phyloP scores from a whole-genome alignment of 2,888 invertebrate species.

The Synanthedon vespiformis region DNA sequence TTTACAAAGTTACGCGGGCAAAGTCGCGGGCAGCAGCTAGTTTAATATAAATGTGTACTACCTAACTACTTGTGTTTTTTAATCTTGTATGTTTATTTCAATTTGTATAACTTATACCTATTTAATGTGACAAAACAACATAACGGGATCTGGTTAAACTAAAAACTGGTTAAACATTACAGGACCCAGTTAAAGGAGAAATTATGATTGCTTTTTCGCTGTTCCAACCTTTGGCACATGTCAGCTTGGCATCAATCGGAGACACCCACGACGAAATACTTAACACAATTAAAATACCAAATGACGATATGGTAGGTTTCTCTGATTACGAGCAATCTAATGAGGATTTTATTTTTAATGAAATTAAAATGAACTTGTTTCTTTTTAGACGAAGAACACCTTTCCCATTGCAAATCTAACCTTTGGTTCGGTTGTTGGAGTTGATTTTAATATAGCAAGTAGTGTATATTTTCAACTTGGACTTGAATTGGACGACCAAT shows the following conservation, averaged over 20 bases:
- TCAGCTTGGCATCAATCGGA: constrained; percentile 41
- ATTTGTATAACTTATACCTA: too few relatives aligned
- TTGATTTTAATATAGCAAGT: constrained; percentile 75
- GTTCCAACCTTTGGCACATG: constrained; percentile 41
- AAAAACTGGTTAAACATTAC: constrained; percentile 4
- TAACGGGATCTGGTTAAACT: neutral
- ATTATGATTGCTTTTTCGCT: constrained; percentile 60
- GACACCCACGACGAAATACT: constrained; percentile 45
- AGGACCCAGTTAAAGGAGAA: constrained; percentile 30
- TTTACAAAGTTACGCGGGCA: too few relatives aligned
- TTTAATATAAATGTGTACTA: too few relatives aligned
- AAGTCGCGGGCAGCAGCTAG: too few relatives aligned
- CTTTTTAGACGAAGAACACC: constrained; percentile 31
- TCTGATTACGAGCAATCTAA: neutral
- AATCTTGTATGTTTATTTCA: too few relatives aligned
- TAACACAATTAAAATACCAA: constrained; percentile 32
- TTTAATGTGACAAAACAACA: too few relatives aligned
- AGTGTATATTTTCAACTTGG: constrained; percentile 72
- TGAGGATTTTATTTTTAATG: neutral
- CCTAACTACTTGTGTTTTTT: too few relatives aligned
- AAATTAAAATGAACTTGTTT: neutral
- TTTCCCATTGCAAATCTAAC: constrained; percentile 23
- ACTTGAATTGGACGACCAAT: constrained; percentile 63
- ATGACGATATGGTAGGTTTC: constrained; percentile 6
- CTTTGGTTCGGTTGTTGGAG: constrained; percentile 40